Evolutionary conservation across 1,140 invertebrate species (phyloP), one percentile per base, ranked within the genome.

Genomic region (Zaprionus ghesquierei): DNA sequence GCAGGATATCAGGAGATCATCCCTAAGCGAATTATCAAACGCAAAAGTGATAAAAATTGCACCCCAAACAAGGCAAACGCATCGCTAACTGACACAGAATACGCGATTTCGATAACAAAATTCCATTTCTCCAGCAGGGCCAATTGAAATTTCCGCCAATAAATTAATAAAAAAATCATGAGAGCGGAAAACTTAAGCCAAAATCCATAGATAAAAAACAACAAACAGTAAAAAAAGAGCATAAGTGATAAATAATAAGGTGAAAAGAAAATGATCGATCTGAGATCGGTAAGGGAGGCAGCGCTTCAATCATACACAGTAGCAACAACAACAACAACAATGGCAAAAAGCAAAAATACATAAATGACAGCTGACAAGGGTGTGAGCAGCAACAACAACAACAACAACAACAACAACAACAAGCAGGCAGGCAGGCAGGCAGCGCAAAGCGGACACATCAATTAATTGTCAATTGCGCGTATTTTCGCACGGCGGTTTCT

Each of bases 401-500:
- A 44, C 60, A 62, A 22, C 61, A 63, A 15, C 54, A 75, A 13
- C 55, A 65, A 38, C 35, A 68, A 58, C 46, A 61, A 35, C 50
- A 25, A 69, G 22, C 50, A 60, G 55, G 49, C 66, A 70, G 59
- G 54, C 63, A 61, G n/a, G n/a, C 35, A 41, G 35, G 35, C 35
- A 68, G 25, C 53, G 65, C 66, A 68, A 54, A 89, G 84, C 84
- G 85, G 84, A 89, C 84, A 89, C 84, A 89, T 89, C 84, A 89
- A 89, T 89, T 89, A 89, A 89, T 89, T 89, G 84, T 89, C 84
- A 89, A 89, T 89, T 89, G 84, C 84, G 84, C 84, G 82, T 86
- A 82, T 86, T 86, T 86, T 86, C 82, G 82, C 82, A 86, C 82
- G 84, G 82, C 82, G 84, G 82, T 89, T 87, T 82, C 81, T 73